These are phyloP conservation scores for Drosophila setosimentum DNA, from an alignment of 2,888 invertebrate species.

Conservation along the genomic window DNA sequence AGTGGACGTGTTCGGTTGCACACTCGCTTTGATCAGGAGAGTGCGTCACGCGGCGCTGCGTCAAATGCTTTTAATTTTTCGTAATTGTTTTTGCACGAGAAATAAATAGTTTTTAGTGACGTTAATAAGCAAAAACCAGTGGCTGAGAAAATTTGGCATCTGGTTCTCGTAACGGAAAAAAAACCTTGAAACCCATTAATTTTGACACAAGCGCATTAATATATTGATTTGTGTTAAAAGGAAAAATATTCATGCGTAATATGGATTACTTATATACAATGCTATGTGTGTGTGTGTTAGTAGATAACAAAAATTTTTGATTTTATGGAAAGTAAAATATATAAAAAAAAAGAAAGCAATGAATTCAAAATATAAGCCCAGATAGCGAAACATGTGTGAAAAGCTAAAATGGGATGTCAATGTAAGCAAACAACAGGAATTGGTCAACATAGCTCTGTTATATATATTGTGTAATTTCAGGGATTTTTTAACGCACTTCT, in stretches of 20 bases:
- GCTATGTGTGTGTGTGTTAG: constrained; percentile 1
- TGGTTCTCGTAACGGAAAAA: constrained; percentile 27
- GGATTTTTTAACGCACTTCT: neutral
- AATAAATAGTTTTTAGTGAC: constrained; percentile 44
- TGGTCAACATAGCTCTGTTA: constrained; percentile 24
- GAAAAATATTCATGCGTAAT: constrained; percentile 30
- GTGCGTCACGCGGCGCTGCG: constrained; percentile 6
- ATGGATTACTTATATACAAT: constrained; percentile 3
- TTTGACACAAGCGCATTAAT: constrained; percentile 15
- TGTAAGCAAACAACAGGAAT: constrained; percentile 36
- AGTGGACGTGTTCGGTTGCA: constrained; percentile 40
- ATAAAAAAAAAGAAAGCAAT: neutral
- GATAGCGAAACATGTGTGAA: constrained; percentile 32
- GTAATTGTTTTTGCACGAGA: constrained; percentile 45
- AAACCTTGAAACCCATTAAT: constrained; percentile 12
- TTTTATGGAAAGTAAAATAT: neutral
- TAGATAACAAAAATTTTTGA: constrained; percentile 23
- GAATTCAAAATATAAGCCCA: constrained; percentile 1
- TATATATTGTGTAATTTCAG: constrained; percentile 9
- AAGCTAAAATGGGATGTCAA: constrained; percentile 33
- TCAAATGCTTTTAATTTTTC: constrained; percentile 13
- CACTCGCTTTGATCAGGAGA: neutral
- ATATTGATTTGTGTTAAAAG: constrained; percentile 42
- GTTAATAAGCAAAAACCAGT: constrained; percentile 36
- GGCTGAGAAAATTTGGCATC: constrained; percentile 24